These are phyloP conservation scores for Eupleurogrammus muticus DNA, from an alignment of 2,797 vertebrate genomes.

Conservation along the genomic window DNA sequence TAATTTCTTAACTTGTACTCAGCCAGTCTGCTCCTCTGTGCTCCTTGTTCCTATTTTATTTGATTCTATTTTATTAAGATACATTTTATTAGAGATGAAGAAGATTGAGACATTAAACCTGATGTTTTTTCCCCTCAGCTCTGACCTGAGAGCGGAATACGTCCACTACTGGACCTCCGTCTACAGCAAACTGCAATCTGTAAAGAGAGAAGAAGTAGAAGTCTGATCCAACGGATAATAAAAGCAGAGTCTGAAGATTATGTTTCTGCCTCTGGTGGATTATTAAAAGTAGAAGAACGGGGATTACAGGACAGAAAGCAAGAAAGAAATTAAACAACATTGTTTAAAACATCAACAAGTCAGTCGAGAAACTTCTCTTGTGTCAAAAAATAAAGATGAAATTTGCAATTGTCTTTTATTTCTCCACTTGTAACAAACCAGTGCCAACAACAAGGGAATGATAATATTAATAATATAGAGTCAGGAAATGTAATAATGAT, in stretches of 20 bases:
- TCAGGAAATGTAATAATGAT: no score
- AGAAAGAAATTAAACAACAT: neutral
- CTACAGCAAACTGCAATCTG: constrained; percentile 57
- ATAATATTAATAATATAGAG: no score
- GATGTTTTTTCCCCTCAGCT: constrained; percentile 48
- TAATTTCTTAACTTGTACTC: no score
- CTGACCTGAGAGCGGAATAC: constrained; percentile 70
- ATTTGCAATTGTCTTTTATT: neutral
- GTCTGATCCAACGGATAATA: neutral
- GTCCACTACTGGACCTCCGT: constrained; percentile 84
- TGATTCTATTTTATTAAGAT: neutral
- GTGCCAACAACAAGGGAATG: no score
- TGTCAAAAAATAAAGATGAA: constrained; percentile 9
- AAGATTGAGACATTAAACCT: neutral
- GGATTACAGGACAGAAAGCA: neutral
- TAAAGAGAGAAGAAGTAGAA: neutral
- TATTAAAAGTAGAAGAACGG: neutral
- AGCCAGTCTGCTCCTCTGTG: no score
- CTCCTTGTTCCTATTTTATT: neutral
- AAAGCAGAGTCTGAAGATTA: neutral
- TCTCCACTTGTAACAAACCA: neutral
- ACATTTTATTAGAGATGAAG: neutral
- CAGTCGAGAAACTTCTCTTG: neutral
- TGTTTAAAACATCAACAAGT: no score
- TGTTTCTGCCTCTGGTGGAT: neutral